Evolutionary conservation across 2,113 vertebrate species (phyloP).

Genomic region (Cheilinus undulatus): DNA sequence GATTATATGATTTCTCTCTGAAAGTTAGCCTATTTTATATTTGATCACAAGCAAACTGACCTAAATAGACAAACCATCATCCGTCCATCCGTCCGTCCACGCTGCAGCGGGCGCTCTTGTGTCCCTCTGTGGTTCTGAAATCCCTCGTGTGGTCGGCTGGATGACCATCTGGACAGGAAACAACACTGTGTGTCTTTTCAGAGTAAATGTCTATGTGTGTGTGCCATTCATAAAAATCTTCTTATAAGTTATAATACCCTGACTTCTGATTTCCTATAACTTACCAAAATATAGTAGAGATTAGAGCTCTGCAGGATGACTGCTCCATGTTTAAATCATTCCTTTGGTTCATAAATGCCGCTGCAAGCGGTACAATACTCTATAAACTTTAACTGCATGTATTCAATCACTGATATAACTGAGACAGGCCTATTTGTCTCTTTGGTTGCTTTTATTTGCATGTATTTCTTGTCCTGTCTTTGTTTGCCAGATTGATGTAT

Average conservation of each 20-base stretch:
- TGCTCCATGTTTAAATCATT: constrained; percentile 18
- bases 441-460: too few relatives aligned
- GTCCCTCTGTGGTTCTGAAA: constrained; percentile 82
- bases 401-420: too few relatives aligned
- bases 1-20: too few relatives aligned
- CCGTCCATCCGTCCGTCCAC: background rate
- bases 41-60: too few relatives aligned
- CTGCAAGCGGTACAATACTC: background rate
- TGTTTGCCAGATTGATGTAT: too few relatives aligned
- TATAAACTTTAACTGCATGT: background rate
- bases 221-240: background rate
- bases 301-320: constrained; percentile 9
- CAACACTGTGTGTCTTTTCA: constrained; percentile 5
- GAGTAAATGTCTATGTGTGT: background rate
- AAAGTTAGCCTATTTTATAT: too few relatives aligned
- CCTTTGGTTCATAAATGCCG: background rate
- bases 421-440: too few relatives aligned
- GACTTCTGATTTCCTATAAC: constrained; percentile 18
- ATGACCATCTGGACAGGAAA: constrained; percentile 52
- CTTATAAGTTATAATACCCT: background rate
- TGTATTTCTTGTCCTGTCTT: too few relatives aligned
- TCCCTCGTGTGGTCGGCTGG: constrained; percentile 21
- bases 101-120: background rate
- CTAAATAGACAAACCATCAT: too few relatives aligned
- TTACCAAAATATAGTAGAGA: constrained; percentile 31